Evolutionary conservation across 2,888 invertebrate species (phyloP).

Genomic region (Tyria jacobaeae): DNA sequence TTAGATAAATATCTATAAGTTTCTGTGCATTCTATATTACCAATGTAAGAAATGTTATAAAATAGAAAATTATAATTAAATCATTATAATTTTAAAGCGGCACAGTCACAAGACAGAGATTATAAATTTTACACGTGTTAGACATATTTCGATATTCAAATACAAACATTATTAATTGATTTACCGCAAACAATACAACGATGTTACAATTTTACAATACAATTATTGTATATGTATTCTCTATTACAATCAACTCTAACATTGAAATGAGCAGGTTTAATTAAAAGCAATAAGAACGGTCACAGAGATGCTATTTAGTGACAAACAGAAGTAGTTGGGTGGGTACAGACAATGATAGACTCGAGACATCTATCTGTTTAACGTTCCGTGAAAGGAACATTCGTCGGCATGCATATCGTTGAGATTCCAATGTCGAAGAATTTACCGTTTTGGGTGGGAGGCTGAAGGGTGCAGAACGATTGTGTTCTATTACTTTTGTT

Average conservation of each 20-base stretch:
- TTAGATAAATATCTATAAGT: too few relatives aligned
- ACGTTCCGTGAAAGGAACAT: constrained; percentile 57
- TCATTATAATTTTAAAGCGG: too few relatives aligned
- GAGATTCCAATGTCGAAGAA: constrained; percentile 26
- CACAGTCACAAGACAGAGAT: too few relatives aligned
- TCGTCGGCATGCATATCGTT: constrained; percentile 49
- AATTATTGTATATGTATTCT: too few relatives aligned
- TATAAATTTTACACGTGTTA: too few relatives aligned
- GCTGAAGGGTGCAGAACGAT: neutral
- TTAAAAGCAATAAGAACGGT: constrained; percentile 55
- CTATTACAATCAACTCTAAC: neutral
- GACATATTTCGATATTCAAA: too few relatives aligned
- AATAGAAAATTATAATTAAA: too few relatives aligned
- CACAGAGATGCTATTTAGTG: constrained; percentile 50
- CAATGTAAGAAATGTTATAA: too few relatives aligned
- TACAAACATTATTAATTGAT: neutral
- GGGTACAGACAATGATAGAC: constrained; percentile 62
- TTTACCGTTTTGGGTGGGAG: constrained; percentile 15
- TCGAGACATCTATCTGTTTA: constrained; percentile 57
- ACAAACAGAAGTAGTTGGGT: constrained; percentile 51
- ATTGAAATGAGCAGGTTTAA: constrained; percentile 36
- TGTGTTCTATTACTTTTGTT: neutral
- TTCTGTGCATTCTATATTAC: too few relatives aligned
- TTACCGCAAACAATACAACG: too few relatives aligned
- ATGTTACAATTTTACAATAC: too few relatives aligned